Conservation (phyloP, 1,140 invertebrate genomes). For the Rhyacophila brunnea region DNA sequence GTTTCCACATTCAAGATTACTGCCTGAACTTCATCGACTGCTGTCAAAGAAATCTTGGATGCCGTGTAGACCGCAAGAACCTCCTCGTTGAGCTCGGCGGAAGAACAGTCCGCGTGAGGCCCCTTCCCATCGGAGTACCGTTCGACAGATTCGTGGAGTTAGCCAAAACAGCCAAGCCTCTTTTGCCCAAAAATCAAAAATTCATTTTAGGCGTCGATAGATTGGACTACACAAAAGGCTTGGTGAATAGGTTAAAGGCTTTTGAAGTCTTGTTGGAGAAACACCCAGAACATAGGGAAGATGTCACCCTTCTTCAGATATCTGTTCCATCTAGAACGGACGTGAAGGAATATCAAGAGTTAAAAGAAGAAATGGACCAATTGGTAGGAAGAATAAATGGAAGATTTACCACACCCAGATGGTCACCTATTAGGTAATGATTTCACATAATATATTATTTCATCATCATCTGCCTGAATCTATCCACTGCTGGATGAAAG, state of each 20-base stretch:
- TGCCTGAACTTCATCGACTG: slow-evolving; percentile 91
- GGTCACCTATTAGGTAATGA: slow-evolving; percentile 84
- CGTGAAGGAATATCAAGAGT: slow-evolving; percentile 86
- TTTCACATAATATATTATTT: too few relatives aligned
- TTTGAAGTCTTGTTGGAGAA: slow-evolving; percentile 83
- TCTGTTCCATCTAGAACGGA: slow-evolving; percentile 87
- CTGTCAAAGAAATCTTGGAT: slow-evolving; percentile 82
- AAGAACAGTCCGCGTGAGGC: slow-evolving; percentile 76
- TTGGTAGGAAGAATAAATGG: slow-evolving; percentile 85
- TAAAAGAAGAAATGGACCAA: slow-evolving; percentile 90
- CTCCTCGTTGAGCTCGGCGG: slow-evolving; percentile 84
- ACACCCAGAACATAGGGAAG: slow-evolving; percentile 82
- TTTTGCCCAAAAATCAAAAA: slow-evolving; percentile 72
- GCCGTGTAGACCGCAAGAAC: slow-evolving; percentile 83
- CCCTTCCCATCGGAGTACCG: slow-evolving; percentile 84
- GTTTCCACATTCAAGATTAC: slow-evolving; percentile 90
- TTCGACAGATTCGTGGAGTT: slow-evolving; percentile 83
- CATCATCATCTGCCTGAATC: too few relatives aligned
- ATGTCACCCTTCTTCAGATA: slow-evolving; percentile 81
- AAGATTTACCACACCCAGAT: slow-evolving; percentile 82
- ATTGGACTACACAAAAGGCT: slow-evolving; percentile 88
- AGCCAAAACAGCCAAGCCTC: slow-evolving; percentile 73
- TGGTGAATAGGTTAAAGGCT: slow-evolving; percentile 79
- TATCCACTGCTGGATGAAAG: too few relatives aligned
- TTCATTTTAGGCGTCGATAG: slow-evolving; percentile 85